A percentile compares a stretch with the other conserved stretches of the same genome.
These are phyloP conservation scores for Montipora efflorescens DNA, from an alignment of 64 coral and sea anemone genomes.

Conservation along the genomic window DNA sequence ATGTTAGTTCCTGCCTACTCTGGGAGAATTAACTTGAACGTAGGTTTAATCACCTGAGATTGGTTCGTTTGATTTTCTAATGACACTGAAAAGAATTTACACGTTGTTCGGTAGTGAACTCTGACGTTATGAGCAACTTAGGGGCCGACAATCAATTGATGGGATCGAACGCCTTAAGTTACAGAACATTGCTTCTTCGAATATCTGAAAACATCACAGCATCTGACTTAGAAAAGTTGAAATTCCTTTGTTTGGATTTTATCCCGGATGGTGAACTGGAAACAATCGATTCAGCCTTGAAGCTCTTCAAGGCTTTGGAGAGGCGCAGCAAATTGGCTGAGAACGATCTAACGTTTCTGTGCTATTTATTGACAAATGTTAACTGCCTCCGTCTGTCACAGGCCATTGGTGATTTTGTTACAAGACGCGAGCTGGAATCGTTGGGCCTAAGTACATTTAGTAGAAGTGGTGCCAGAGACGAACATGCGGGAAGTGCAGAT, in stretches of 20 bases:
- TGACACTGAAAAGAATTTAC: no score
- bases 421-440: neutral
- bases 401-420: neutral
- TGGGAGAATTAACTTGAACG: no score
- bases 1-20: no score
- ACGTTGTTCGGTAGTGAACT: no score
- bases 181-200: conserved; percentile 36
- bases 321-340: neutral
- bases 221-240: conserved; percentile 14
- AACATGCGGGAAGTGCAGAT: no score
- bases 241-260: conserved; percentile 26
- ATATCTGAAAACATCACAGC: conserved; percentile 10
- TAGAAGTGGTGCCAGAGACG: no score
- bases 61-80: no score
- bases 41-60: no score
- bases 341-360: conserved; percentile 40
- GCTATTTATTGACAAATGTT: conserved; percentile 12
- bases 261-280: conserved; percentile 23
- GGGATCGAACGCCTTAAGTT: neutral
- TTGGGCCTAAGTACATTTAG: neutral
- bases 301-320: conserved; percentile 51
- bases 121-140: no score
- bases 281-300: neutral
- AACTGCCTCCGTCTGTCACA: neutral
- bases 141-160: no score